Percentiles rank a stretch among this genome's conserved stretches.
phyloP scores from a whole-genome alignment of 2,888 invertebrate genomes.

The Nezara viridula region DNA sequence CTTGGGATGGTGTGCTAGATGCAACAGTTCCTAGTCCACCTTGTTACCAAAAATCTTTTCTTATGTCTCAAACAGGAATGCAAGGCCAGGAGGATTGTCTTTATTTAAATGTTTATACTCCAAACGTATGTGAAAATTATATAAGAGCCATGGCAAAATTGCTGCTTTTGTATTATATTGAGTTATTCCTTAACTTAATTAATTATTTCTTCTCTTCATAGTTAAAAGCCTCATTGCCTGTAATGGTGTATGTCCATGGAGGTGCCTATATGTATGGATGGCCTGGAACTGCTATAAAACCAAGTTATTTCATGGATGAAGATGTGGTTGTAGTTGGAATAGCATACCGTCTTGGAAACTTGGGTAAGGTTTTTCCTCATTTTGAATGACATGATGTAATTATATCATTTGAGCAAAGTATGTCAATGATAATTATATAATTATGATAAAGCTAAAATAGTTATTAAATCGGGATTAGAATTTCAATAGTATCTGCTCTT shows the following conservation, averaged over 20 bases:
- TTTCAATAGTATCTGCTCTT: too few relatives aligned
- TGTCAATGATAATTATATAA: background rate
- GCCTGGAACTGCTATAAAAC: background rate
- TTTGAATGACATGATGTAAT: background rate
- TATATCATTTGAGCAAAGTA: background rate
- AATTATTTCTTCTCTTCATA: background rate
- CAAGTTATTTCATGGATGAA: constrained; percentile 39
- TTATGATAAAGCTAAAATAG: too few relatives aligned
- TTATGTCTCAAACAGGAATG: background rate
- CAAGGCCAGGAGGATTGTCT: constrained; percentile 26
- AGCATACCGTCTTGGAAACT: background rate
- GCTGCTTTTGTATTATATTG: background rate
- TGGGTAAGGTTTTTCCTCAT: background rate
- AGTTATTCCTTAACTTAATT: background rate
- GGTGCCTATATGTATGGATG: constrained; percentile 5
- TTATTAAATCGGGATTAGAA: too few relatives aligned
- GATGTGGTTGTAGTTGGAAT: background rate
- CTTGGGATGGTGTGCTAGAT: background rate
- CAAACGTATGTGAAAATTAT: background rate
- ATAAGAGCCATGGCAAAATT: background rate
- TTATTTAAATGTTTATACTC: background rate
- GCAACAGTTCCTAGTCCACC: constrained; percentile 10
- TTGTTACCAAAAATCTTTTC: constrained; percentile 11
- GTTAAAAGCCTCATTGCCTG: constrained; percentile 20
- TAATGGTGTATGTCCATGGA: constrained; percentile 26